Evolutionary conservation across 2,888 invertebrate genomes (phyloP), one percentile per base, ranked within the genome.

Genomic region (Leptinotarsa juncta): DNA sequence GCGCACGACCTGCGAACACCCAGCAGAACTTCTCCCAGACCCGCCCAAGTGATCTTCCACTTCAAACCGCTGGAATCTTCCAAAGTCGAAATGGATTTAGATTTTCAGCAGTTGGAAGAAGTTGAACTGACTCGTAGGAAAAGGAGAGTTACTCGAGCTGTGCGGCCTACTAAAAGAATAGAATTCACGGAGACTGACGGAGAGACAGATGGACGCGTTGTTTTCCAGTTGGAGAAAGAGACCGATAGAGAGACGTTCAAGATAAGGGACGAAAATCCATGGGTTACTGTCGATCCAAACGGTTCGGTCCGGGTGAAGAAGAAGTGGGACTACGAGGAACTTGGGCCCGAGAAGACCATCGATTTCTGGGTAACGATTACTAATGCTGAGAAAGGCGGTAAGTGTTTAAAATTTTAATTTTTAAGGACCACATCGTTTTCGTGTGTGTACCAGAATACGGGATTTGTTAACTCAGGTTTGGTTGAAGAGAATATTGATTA

Each of bases 321-420:
- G 92, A 96, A 96, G 92, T 97, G 97, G 97, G 97, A 97, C 91
- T 97, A 96, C 88, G 97, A 97, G 86, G 97, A 97, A 86, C 89
- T 97, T 67, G 97, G 97, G 42, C 96, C 96, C 2, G 97, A 97
- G 89, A 97, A 97, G 88, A 97, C 96, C 16, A 97, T 97, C 85
- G 97, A 97, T 88, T 97, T 97, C 88, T 97, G 97, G 97, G 97
- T 97, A 71, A 96, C 96, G 72, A 97, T 97, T 84, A 96, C 95
- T 74, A 97, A 97, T 88, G 92, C 95, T 79, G 96, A 95, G 90
- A 94, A 94, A 88, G 94, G 94, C 90, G 95, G 95, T 96, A 87
- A 93, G 93, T 91, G 68, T 60, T 91, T 70, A 18, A 67, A 73
- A 5, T 57, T 49, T 49, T 12, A 4, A 42, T 42, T 53, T 3